A percentile compares a stretch with the other conserved stretches of the same genome.
These are phyloP conservation scores for Cirrhinus mrigala DNA, from an alignment of 2,797 vertebrate genomes.

Conservation along the genomic window DNA sequence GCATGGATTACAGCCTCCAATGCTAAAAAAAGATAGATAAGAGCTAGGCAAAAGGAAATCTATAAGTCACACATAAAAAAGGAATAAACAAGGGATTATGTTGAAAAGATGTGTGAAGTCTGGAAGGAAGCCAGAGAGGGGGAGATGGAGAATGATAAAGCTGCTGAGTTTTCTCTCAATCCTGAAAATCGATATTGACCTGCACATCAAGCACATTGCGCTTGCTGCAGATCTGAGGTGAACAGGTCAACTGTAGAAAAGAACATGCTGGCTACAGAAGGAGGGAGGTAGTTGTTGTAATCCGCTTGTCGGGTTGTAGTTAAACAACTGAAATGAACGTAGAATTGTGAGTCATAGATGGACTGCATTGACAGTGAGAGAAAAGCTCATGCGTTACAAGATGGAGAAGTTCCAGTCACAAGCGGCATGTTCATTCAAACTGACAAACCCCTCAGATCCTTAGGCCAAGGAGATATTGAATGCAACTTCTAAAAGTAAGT, in stretches of 20 bases:
- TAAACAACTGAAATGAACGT: conserved; percentile 29
- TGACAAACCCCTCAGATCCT: background rate
- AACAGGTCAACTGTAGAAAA: conserved; percentile 34
- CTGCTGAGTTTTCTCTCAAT: conserved; percentile 67
- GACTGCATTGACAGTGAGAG: background rate
- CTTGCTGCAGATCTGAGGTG: conserved; percentile 21
- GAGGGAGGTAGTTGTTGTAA: conserved; percentile 14
- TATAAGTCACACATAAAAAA: background rate
- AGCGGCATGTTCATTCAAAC: background rate
- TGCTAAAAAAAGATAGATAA: conserved; percentile 8
- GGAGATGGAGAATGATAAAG: conserved; percentile 68
- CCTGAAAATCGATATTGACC: conserved; percentile 41
- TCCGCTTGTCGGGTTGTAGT: background rate
- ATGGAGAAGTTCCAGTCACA: background rate
- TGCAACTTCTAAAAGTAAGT: background rate
- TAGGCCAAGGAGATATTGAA: background rate
- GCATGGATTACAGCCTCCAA: background rate
- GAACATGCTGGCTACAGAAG: conserved; percentile 19
- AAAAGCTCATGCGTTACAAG: background rate
- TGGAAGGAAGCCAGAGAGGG: conserved; percentile 21
- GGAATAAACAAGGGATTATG: conserved; percentile 60
- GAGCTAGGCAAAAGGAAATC: conserved; percentile 12
- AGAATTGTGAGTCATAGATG: background rate
- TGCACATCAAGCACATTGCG: conserved; percentile 18
- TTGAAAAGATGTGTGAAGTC: conserved; percentile 12